Evolutionary conservation across 2,113 vertebrate species (phyloP).

Genomic region (Hypocryptadius cinnamomeus): DNA sequence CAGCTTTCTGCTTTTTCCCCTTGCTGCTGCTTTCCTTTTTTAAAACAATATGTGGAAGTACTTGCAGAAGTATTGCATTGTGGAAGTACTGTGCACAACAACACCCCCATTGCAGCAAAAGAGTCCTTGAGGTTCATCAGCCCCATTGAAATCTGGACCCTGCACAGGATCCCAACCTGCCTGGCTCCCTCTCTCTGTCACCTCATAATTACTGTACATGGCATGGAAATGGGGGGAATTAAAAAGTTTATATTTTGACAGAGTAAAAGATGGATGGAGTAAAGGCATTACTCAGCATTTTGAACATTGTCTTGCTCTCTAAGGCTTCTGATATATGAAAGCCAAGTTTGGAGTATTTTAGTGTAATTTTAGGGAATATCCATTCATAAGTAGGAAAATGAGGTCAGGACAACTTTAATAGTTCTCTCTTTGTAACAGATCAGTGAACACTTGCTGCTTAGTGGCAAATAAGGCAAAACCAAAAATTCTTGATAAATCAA

Average conservation of each 20-base stretch:
- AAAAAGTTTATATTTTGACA: constrained; percentile 6
- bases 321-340: background rate
- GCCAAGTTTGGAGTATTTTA: background rate
- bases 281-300: background rate
- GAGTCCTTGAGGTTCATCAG: background rate
- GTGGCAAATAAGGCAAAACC: background rate
- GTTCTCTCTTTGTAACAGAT: background rate
- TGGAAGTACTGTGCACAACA: background rate
- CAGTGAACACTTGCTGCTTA: background rate
- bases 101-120: background rate
- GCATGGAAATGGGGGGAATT: background rate
- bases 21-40: background rate
- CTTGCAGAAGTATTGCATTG: background rate
- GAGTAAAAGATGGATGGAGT: background rate
- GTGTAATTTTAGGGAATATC: background rate
- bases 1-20: background rate
- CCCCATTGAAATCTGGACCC: background rate
- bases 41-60: background rate
- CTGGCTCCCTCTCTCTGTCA: background rate
- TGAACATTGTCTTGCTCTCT: background rate
- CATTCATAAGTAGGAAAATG: background rate
- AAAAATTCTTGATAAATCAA: background rate
- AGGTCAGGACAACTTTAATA: background rate
- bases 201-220: fast-evolving
- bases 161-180: background rate